Base-by-base conservation (phyloP, 64 coral and sea anemone genomes). In the Catalaphyllia jardinei region DNA sequence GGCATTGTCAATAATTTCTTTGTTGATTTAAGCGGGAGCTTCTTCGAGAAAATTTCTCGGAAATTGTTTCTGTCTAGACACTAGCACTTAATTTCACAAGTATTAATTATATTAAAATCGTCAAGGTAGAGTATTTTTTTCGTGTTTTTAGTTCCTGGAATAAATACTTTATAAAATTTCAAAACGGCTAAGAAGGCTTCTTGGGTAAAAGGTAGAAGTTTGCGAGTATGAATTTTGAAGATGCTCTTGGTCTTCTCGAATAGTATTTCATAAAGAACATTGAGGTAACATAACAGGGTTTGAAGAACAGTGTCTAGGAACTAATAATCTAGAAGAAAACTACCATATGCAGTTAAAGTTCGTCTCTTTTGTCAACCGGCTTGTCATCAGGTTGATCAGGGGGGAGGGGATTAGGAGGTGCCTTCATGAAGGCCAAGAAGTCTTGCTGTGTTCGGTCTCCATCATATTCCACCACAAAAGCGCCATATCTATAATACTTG, bases 391-490 rank as follows among this genome's bases (percentile, higher is more conserved):
- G 81, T 18, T 85, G 81, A 51, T 87, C 77, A 67, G 89, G 69
- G 2, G 55, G 89, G 60, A 88, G 79, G 67, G 95, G 95, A 4
- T 86, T 71, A 4, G 95, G 91, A 17, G 95, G 95, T 16, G 89
- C 75, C 25, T 76, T 78, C 90, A 98, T 95, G n/a, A 98, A 98
- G 22, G 90, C 80, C 17, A 90, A 76, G 63, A 98, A 98, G 73
- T 98, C 93, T 88, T 92, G 79, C 10, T 91, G 69, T 71, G 89
- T 91, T 71, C 93, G 92, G 24, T 73, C 81, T 10, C 93, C 93
- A 77, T 98, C 96, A 72, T 98, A 98, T 75, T 98, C 93, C 16
- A 95, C 83, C n/a, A 93, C 74, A 88, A 88, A 91, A 6, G 31
- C 39, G 19, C 97, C 97, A 63, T 82, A 95, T 28, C 90, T 77